These are phyloP conservation scores for Diadromus collaris DNA, from an alignment of 2,888 invertebrate genomes.

Conservation along the genomic window DNA sequence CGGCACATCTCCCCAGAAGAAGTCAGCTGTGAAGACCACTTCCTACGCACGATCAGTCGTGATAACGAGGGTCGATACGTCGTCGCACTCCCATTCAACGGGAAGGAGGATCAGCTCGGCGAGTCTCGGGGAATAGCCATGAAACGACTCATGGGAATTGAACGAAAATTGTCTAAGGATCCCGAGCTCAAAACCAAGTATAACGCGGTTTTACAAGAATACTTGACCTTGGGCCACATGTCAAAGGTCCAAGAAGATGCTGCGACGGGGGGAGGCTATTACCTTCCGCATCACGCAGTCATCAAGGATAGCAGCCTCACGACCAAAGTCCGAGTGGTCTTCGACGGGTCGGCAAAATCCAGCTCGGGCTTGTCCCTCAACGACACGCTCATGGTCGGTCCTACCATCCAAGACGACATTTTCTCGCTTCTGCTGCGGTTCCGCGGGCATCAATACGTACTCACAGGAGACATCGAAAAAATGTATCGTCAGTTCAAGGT, in stretches of 20 bases:
- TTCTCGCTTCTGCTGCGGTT: conserved; percentile 64
- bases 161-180: background rate
- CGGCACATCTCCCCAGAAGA: background rate
- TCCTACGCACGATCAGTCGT: background rate
- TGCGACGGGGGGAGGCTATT: conserved; percentile 49
- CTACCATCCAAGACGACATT: conserved; percentile 65
- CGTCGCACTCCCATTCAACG: conserved; percentile 44
- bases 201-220: conserved; percentile 53
- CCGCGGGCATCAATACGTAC: conserved; percentile 60
- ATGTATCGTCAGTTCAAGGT: conserved; percentile 67
- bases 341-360: conserved; percentile 61
- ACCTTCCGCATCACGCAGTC: conserved; percentile 61
- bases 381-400: conserved; percentile 65
- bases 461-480: conserved; percentile 69
- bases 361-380: conserved; percentile 63
- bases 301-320: conserved; percentile 59
- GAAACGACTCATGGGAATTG: conserved; percentile 30
- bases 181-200: background rate
- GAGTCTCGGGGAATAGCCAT: conserved; percentile 43
- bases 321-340: conserved; percentile 62
- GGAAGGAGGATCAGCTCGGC: conserved; percentile 29
- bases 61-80: background rate
- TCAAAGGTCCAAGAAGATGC: background rate
- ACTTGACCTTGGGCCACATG: conserved; percentile 59
- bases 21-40: background rate